Base-by-base conservation (phyloP, 1,140 invertebrate species). In the Sycophila sp. region DNA sequence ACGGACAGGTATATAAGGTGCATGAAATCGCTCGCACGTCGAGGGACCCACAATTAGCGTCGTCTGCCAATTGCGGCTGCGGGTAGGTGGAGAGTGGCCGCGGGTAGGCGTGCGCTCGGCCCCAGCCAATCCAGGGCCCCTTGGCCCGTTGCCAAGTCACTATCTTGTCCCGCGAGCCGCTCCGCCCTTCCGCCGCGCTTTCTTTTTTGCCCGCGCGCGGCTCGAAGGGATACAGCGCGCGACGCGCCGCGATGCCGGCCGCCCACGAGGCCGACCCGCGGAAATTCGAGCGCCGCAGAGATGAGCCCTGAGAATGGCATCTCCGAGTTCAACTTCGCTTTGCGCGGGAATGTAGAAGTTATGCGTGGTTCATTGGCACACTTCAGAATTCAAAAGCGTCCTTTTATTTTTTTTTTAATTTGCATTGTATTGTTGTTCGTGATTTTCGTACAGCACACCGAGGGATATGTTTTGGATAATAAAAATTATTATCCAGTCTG, bases 121-220 rank as follows among this genome's bases (percentile, higher is more conserved):
- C 69, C 38, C 75, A 77, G 77, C 83, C 83, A 85, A 85, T 85
- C 75, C 74, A 80, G 79, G 75, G 69, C 76, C 79, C 78, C 82
- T 79, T 74, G 76, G 75, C 79, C 38, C 79, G 79, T 83, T 83
- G 76, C 80, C 79, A 84, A 81, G 82, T 82, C 76, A 77, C 81
- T 84, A 81, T 81, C 81, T 80, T 74, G 80, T 69, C 75, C n/a
- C 28, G 60, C 49, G 56, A 68, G 40, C 22, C 69, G 81, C 82
- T 81, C 83, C 82, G 83, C 83, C 82, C 80, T 83, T 79, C 56
- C 56, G 30, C 38, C 19, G 28, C 28, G 15, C 38, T 47, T 4
- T 40, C 19, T 42, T 42, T 42, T 17, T 42, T 15, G 22, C 15
- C 1, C 36, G 11, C 15, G 2, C 11, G 22, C 8, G 24, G 7